Base-by-base conservation (phyloP, 2,797 vertebrate genomes). In the Apodemus agrarius region DNA sequence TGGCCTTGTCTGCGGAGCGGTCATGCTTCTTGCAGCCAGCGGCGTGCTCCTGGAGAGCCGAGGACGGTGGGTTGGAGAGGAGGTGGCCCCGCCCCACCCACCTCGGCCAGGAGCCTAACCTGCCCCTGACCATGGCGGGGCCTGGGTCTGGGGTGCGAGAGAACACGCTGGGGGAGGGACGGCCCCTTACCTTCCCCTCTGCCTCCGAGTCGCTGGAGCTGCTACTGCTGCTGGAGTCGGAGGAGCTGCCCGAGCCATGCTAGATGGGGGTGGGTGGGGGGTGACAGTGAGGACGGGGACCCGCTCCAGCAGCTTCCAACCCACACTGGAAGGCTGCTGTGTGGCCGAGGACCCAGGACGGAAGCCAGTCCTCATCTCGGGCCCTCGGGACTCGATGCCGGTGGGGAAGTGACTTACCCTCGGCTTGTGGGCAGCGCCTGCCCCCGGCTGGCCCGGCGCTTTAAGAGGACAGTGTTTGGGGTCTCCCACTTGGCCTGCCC, bases 181-280 rank as follows among this genome's bases (percentile, higher is more conserved):
- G 3, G 46, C 16, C 49, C 34, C 84, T 96, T 96, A 98, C 98
- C 98, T 98, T 98, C 3, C 46, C 90, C 6, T 97, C 97, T 0
- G 3, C 14, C 67, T 98, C 98, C 1, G 97, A 97, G 63, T 91
- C 92, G 40, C 97, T 97, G 78, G 96, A 96, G 67, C 67, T 72
- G 69, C 69, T 72, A 10, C 91, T 93, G 95, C 94, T 94, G 90
- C 97, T 97, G 87, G 98, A 97, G 37, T 96, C 96, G 0, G 97
- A 97, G 78, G 95, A 82, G 75, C 94, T 72, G 59, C 82, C 8
- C 10, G 80, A 74, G 19, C 88, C 76, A 0, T 91, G 82, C 91
- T 94, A 8, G 34, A 1, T 3, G 13, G 21, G 22, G 46, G 9
- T 49, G 46, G 29, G 0, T 22, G 11, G 40, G 2, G 9, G 31